These are phyloP conservation scores for Drosophila erecta DNA, from an alignment of 1,140 invertebrate genomes.

Conservation along the genomic window DNA sequence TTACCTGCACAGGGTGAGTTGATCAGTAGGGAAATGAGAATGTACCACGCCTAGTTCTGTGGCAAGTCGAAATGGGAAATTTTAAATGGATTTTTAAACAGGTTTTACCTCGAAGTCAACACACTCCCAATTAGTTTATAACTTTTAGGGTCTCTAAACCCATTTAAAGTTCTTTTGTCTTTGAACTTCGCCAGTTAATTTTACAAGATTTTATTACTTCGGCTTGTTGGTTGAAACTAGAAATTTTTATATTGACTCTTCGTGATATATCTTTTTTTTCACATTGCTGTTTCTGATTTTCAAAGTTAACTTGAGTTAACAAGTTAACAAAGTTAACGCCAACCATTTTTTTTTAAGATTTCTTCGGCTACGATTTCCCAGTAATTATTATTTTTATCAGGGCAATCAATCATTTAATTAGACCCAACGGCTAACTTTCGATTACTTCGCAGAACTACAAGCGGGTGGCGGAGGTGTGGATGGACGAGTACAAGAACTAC, in stretches of 20 bases:
- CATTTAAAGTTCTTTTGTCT: background rate
- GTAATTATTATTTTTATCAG: background rate
- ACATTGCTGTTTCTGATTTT: background rate
- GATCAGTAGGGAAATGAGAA: background rate
- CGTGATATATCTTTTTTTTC: background rate
- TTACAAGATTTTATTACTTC: background rate
- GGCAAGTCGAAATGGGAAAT: background rate
- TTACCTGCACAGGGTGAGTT: conserved; percentile 68
- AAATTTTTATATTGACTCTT: background rate
- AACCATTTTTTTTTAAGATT: no score
- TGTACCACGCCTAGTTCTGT: background rate
- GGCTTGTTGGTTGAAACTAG: background rate
- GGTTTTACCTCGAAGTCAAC: background rate
- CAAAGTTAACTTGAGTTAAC: background rate
- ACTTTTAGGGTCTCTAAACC: background rate
- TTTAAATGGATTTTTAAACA: background rate
- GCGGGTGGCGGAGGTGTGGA: conserved; percentile 98
- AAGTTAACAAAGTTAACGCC: no score
- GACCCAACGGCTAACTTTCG: background rate
- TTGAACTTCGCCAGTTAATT: no score
- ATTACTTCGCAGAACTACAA: conserved; percentile 90
- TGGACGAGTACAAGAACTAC: conserved; percentile 98
- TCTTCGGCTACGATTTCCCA: background rate
- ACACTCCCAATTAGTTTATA: background rate
- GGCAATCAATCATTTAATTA: background rate